Base-by-base conservation (phyloP, 92 coral and sea anemone genomes). In the Porites lobata region DNA sequence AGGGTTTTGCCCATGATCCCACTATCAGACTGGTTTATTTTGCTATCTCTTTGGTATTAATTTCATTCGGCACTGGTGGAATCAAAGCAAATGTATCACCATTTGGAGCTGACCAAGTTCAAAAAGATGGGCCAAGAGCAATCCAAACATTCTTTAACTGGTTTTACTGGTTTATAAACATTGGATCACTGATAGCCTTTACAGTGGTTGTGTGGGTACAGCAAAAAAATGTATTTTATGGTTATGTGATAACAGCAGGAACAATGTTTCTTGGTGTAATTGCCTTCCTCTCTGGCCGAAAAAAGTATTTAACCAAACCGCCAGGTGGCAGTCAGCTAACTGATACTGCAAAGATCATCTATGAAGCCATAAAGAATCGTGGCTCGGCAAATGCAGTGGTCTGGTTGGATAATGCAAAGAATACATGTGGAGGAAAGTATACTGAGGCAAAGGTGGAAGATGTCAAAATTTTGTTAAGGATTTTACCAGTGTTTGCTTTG, bases 71-170 rank as follows among this genome's bases (percentile, higher is more conserved):
- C 20, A 96, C 99, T 1, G 99, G 99, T 76, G 99, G 98, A 29
- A 98, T 98, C 47, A 98, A 98, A 59, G 92, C 98, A 0, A 98
- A 98, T 72, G 99, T 98, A 2, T 94, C 99, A 3, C 98, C 99
- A 1, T 98, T 98, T 89, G 99, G 99, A 12, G 99, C 99, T 4
- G 98, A 98, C 51, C 99, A 98, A 79, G 96, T 98, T 2, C 89
- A 88, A 52, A 87, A 81, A 2, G 86, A 85, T 19, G 99, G 99
- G 17, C 98, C 98, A 7, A 89, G 87, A 6, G 98, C 98, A 5
- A 92, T 95, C 64, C 96, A 94, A 86, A 82, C 80, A 52, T 98
- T 98, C 90, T 98, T 95, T 69, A 98, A 92, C 91, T 98, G 99
- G 98, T 98, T 94, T 84, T 98, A 98, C 71, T 98, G 96, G 96